Conservation (phyloP, 2,888 invertebrate species). For the Lapara coniferarum region DNA sequence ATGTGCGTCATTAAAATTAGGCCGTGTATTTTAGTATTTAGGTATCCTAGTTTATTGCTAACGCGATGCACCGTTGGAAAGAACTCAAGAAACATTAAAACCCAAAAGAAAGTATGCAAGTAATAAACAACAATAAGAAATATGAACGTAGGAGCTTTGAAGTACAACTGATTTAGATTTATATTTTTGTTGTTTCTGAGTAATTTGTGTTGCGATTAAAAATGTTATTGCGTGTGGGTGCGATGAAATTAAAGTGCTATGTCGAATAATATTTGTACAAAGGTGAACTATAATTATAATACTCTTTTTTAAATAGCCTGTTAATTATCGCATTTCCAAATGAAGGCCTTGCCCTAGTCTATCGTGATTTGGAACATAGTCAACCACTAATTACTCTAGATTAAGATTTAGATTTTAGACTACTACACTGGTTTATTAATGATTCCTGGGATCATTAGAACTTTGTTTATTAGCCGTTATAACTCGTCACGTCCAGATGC, state of each 20-base stretch:
- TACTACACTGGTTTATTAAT: too few relatives aligned
- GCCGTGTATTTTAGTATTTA: slow-evolving; percentile 14
- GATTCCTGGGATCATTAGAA: too few relatives aligned
- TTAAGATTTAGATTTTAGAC: too few relatives aligned
- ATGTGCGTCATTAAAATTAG: slow-evolving; percentile 27
- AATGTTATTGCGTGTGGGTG: slow-evolving; percentile 1
- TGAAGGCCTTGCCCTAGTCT: too few relatives aligned
- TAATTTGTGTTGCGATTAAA: slow-evolving; percentile 1
- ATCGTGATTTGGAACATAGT: too few relatives aligned
- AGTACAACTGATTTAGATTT: slow-evolving; percentile 27
- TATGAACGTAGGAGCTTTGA: slow-evolving; percentile 38
- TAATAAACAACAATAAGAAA: slow-evolving; percentile 38
- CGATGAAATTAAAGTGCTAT: too few relatives aligned
- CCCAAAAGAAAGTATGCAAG: slow-evolving; percentile 39
- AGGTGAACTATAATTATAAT: background rate
- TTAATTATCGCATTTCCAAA: too few relatives aligned
- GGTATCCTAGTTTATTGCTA: slow-evolving; percentile 3
- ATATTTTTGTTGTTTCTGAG: slow-evolving; percentile 12
- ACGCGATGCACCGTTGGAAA: slow-evolving; percentile 35
- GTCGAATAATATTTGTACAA: background rate
- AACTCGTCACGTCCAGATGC: too few relatives aligned
- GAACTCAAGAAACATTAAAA: slow-evolving; percentile 39
- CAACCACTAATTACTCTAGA: too few relatives aligned
- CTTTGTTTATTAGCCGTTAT: too few relatives aligned
- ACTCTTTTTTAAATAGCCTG: too few relatives aligned